phyloP scores from a whole-genome alignment of 2,888 invertebrate species.

The Xestia c-nigrum region DNA sequence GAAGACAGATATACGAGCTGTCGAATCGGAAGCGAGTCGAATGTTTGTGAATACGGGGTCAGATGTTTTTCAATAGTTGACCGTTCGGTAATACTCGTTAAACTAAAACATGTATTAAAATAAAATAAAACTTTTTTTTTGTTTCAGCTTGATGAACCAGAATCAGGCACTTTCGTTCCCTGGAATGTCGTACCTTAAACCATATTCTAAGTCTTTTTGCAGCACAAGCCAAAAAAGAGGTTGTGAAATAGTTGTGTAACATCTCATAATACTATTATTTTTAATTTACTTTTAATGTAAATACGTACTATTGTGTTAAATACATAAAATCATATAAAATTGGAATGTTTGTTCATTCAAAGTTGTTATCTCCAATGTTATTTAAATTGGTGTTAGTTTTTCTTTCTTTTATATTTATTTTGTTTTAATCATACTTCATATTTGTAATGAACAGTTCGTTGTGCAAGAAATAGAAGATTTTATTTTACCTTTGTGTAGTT shows the following conservation, averaged over 20 bases:
- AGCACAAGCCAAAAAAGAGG: slow-evolving; percentile 36
- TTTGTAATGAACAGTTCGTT: slow-evolving; percentile 13
- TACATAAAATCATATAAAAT: slow-evolving; percentile 1
- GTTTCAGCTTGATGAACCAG: slow-evolving; percentile 90
- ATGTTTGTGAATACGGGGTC: no score
- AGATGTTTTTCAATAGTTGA: no score
- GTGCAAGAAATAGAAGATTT: slow-evolving; percentile 17
- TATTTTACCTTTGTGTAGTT: not conserved
- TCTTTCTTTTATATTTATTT: slow-evolving; percentile 17
- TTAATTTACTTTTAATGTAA: slow-evolving; percentile 15
- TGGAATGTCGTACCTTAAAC: slow-evolving; percentile 91
- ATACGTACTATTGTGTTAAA: slow-evolving; percentile 14
- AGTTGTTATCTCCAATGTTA: slow-evolving; percentile 23
- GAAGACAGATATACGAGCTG: no score
- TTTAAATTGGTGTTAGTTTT: not conserved
- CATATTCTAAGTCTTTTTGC: slow-evolving; percentile 70
- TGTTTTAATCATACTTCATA: slow-evolving; percentile 1
- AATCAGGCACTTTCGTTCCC: slow-evolving; percentile 90
- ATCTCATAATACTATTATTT: slow-evolving; percentile 15
- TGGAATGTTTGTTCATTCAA: slow-evolving; percentile 20
- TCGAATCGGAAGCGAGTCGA: no score
- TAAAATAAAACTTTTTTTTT: slow-evolving; percentile 40
- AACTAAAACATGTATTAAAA: not conserved
- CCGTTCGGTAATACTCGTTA: not conserved
- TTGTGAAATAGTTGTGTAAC: slow-evolving; percentile 56